Base-by-base conservation (phyloP, 2,888 invertebrate genomes). In the Troglohyphantes excavatus region DNA sequence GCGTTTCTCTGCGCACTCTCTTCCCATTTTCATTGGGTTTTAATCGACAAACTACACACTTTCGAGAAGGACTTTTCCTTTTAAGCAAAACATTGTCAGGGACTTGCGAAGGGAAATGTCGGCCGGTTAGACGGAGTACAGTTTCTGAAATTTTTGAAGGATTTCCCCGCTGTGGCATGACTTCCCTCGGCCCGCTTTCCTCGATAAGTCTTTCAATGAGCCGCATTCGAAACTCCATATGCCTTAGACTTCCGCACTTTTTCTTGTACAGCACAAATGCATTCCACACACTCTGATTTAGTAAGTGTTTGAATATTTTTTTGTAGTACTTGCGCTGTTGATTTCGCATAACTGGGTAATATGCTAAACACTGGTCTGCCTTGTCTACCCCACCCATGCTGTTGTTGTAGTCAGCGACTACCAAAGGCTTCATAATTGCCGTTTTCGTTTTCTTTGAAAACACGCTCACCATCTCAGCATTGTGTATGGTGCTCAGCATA, bases 271-370 rank as follows among this genome's bases (percentile, higher is more conserved):
- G 5, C 2, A 85, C 21, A 0, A 21, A 75, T 0, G 73, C 17
- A 17, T 73, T 85, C 29, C 65, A 75, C 0, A 88, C 75, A 9
- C 13, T n/a, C 91, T 91, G 43, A 39, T 68, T n/a, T 19, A 78
- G 17, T 2, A 81, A 39, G 6, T 82, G 61, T 2, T 61, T 19
- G n/a, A 61, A 43, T 13, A 68, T 29, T 63, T 33, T 76, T 21
- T 53, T 83, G 19, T 90, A 79, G 33, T 75, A 84, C 53, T 87
- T 81, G 29, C 81, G 27, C 17, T 70, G 43, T 86, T 86, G 65
- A 29, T 43, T 63, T 89, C 89, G 2, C 17, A 26, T 23, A 2
- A 21, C 26, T 5, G 73, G 73, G 26, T 73, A 73, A 11, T 83
- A 65, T 0, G 76, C 43, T 17, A 75, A 2, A 19, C 53, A 27